Evolutionary conservation across 2,888 invertebrate genomes (phyloP).

Genomic region (Pseudococcus viburni): DNA sequence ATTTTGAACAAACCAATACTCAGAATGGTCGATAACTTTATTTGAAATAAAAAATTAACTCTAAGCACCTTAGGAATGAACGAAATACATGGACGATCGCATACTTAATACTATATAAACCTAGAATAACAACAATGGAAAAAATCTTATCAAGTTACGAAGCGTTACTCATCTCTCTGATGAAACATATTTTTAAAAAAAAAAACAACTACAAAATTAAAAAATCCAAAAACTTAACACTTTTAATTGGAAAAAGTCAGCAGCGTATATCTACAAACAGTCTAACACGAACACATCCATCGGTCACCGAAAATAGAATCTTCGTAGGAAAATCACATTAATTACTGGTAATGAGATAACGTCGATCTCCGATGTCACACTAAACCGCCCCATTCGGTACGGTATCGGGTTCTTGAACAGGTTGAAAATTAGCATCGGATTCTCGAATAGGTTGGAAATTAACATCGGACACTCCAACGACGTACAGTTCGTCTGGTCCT

Average conservation of each 20-base stretch:
- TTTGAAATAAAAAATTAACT: too few relatives aligned
- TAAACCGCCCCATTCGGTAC: background rate
- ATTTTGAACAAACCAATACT: too few relatives aligned
- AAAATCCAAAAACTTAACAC: background rate
- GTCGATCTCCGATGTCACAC: background rate
- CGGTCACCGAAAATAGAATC: background rate
- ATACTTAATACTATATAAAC: too few relatives aligned
- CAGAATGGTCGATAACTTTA: too few relatives aligned
- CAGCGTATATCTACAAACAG: background rate
- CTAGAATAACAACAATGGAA: too few relatives aligned
- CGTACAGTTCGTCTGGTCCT: background rate
- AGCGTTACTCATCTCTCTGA: too few relatives aligned
- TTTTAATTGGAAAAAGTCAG: slow-evolving; percentile 12
- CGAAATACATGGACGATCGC: too few relatives aligned
- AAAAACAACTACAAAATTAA: background rate
- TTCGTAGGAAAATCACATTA: background rate
- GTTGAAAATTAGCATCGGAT: background rate
- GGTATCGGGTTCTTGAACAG: background rate
- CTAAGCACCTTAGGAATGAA: too few relatives aligned
- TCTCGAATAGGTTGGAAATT: background rate
- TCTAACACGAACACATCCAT: background rate
- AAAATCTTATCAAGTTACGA: too few relatives aligned
- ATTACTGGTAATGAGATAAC: background rate
- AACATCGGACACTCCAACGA: background rate
- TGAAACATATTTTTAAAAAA: background rate